These are phyloP conservation scores for Dinocampus coccinellae DNA, from an alignment of 2,888 invertebrate species.

Conservation along the genomic window DNA sequence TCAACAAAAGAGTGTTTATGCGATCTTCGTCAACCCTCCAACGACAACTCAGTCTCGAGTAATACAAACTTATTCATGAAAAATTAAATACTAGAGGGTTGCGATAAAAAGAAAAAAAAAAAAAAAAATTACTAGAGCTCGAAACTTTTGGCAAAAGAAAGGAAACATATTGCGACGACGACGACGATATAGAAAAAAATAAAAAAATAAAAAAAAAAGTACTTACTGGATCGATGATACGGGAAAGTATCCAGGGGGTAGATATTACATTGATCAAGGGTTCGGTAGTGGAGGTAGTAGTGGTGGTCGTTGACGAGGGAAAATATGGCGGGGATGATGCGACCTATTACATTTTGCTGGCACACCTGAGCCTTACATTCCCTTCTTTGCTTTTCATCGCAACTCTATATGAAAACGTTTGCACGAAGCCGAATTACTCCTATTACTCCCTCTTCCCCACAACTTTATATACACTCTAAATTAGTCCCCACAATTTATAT, in stretches of 20 bases:
- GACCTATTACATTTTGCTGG: conserved; percentile 61
- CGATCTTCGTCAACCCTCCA: background rate
- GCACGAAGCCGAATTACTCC: conserved; percentile 57
- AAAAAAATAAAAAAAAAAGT: conserved; percentile 20
- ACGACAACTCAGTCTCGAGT: background rate
- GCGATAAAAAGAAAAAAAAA: background rate
- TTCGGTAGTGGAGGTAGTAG: conserved; percentile 33
- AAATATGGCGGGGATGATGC: conserved; percentile 53
- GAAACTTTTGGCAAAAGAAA: conserved; percentile 10
- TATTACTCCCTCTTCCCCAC: conserved; percentile 45
- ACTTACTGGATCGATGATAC: conserved; percentile 26
- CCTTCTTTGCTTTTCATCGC: background rate
- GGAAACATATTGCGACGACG: conserved; percentile 8
- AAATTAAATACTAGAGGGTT: conserved; percentile 21
- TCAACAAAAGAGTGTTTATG: conserved; percentile 24
- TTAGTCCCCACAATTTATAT: conserved; percentile 56
- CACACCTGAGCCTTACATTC: conserved; percentile 63
- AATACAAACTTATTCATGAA: conserved; percentile 27
- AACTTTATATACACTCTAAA: conserved; percentile 60
- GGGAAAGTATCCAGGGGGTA: conserved; percentile 23
- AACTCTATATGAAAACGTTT: conserved; percentile 25
- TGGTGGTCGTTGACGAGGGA: conserved; percentile 54
- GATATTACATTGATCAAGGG: conserved; percentile 67
- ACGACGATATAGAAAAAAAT: background rate
- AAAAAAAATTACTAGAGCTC: conserved; percentile 25